Conservation (phyloP, 2,113 vertebrate genomes). For the Podilymbus podiceps region DNA sequence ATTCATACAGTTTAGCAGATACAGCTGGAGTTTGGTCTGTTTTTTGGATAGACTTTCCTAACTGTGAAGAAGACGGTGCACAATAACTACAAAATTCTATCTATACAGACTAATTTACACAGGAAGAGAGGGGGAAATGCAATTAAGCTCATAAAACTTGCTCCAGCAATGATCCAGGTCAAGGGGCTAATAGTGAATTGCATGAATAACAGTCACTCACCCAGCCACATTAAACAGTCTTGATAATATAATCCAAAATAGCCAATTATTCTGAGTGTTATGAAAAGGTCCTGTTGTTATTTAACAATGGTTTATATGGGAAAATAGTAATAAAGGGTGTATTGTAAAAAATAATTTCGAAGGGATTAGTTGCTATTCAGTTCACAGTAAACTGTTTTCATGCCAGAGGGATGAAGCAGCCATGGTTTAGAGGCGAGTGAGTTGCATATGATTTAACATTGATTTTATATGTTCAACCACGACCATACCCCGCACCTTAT, state of each 20-base stretch:
- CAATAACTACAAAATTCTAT: conserved; percentile 39
- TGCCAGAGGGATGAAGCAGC: background rate
- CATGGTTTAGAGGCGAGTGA: background rate
- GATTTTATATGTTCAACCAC: background rate
- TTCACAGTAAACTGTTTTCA: background rate
- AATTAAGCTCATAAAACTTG: conserved; percentile 68
- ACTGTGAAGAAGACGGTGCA: background rate
- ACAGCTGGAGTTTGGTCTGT: background rate
- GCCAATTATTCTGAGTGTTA: conserved; percentile 56
- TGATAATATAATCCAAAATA: conserved; percentile 56
- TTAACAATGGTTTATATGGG: conserved; percentile 40
- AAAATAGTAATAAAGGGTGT: background rate
- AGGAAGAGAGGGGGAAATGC: background rate
- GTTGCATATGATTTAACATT: background rate
- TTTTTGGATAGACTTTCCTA: background rate
- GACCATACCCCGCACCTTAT: background rate
- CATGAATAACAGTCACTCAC: conserved; percentile 51
- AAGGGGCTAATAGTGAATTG: conserved; percentile 57
- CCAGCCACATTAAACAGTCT: conserved; percentile 47
- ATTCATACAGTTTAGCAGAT: background rate
- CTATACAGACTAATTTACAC: conserved; percentile 55
- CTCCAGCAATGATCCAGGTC: conserved; percentile 66
- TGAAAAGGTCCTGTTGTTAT: conserved; percentile 27
- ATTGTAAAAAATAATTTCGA: conserved; percentile 19
- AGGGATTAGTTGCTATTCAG: background rate